Evolutionary conservation across 2,113 vertebrate species (phyloP), one percentile per base, ranked within the genome.

Genomic region (Rynchops niger): DNA sequence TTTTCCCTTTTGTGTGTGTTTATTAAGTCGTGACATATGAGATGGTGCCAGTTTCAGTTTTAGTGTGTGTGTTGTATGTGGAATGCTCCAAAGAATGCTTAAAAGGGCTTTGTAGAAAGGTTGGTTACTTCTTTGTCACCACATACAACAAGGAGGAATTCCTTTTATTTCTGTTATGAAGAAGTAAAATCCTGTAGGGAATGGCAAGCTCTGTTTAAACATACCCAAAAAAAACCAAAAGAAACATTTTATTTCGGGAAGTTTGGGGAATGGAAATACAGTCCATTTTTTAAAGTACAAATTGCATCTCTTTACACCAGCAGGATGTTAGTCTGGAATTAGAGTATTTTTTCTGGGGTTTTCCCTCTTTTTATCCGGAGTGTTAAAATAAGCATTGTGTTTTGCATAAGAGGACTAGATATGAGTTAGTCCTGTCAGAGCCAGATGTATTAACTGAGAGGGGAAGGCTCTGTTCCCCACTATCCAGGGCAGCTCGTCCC

Each of bases 41-140:
- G 95, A 76, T 96, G 45, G 4, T 81, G 45, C 62, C 55, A 23
- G 32, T 88, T 95, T 87, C 88, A 83, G 65, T 59, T 96, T 82
- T 81, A 52, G 55, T 72, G 76, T 84, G 88, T 72, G 29, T 59
- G 7, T 62, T 90, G 22, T 69, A 23, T 79, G 42, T 90, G 72
- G 53, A 73, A 56, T 55, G 32, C n/a, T 71, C 69, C 49, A n/a
- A 29, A 50, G 58, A 87, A 77, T 59, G 62, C 49, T 72, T 80
- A 43, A 65, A 88, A 53, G 45, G 45, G 12, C 72, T 96, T 92
- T 72, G 52, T 30, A 42, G 63, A 83, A 59, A 61, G 15, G 10
- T 70, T 92, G 34, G 20, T 65, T 87, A 43, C 36, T 82, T 92
- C 45, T 80, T 92, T 95, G 73, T 67, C 50, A 12, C 85, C 2